A percentile compares a stretch with the other conserved stretches of the same genome.
Evolutionary conservation across 2,888 invertebrate species (phyloP).

Genomic region (Xestobium rufovillosum): DNA sequence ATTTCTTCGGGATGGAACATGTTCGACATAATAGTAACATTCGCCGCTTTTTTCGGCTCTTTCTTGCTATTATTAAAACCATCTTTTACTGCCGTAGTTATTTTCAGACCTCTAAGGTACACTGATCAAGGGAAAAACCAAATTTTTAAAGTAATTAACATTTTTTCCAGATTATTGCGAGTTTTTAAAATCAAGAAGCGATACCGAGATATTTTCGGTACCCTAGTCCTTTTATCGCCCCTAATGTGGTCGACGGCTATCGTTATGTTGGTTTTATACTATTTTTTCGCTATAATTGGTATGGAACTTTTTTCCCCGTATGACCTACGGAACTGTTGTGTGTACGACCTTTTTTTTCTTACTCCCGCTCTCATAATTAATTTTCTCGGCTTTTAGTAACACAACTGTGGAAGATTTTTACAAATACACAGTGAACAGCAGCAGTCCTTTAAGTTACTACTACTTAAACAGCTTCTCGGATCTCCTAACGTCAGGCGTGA

Average conservation of each 20-base stretch:
- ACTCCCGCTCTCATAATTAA: slow-evolving; percentile 42
- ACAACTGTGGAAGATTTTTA: slow-evolving; percentile 81
- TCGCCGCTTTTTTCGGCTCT: slow-evolving; percentile 60
- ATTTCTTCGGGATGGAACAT: slow-evolving; percentile 80
- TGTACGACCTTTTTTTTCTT: too few species aligned
- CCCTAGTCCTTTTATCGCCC: slow-evolving; percentile 71
- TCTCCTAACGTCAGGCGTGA: slow-evolving; percentile 69
- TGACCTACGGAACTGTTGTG: slow-evolving; percentile 74
- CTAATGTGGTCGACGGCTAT: slow-evolving; percentile 76
- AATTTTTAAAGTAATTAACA: slow-evolving; percentile 7
- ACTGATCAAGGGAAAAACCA: slow-evolving; percentile 18
- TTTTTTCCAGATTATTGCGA: slow-evolving; percentile 47
- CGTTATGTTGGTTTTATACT: slow-evolving; percentile 77
- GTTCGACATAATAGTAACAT: slow-evolving; percentile 65
- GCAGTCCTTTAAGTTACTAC: slow-evolving; percentile 70
- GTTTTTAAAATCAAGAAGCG: slow-evolving; percentile 74
- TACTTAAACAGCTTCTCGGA: slow-evolving; percentile 74
- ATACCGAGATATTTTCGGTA: slow-evolving; percentile 76
- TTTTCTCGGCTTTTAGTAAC: slow-evolving; percentile 49
- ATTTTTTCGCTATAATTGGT: slow-evolving; percentile 83
- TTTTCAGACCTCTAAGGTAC: slow-evolving; percentile 61
- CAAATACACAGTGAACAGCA: slow-evolving; percentile 59
- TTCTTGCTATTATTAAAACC: slow-evolving; percentile 60
- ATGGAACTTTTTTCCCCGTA: slow-evolving; percentile 78
- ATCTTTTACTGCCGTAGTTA: slow-evolving; percentile 62